Conservation (phyloP, 2,888 invertebrate genomes). For the Athripsodes cinereus region DNA sequence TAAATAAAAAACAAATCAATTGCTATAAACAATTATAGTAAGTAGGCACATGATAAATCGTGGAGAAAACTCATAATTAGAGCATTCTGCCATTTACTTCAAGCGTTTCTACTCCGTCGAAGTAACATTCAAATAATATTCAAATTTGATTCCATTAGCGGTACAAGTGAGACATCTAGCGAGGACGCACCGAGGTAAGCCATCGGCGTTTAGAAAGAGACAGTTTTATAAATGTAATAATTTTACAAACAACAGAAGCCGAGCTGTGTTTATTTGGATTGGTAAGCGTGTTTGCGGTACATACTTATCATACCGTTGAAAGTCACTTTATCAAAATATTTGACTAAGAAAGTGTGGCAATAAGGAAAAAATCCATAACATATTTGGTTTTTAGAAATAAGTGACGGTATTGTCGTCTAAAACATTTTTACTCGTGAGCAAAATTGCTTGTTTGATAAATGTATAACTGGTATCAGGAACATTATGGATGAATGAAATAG, state of each 20-base stretch:
- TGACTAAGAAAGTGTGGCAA: neutral
- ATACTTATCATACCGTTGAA: constrained; percentile 1
- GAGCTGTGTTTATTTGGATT: constrained; percentile 23
- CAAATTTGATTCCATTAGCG: constrained; percentile 4
- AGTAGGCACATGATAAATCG: neutral
- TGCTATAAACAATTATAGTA: too few species aligned
- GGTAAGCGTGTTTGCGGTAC: constrained; percentile 24
- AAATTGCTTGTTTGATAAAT: neutral
- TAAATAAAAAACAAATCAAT: neutral
- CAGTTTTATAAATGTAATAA: constrained; percentile 11
- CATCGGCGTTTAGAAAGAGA: constrained; percentile 16
- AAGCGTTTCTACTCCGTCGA: too few species aligned
- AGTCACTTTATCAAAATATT: constrained; percentile 2
- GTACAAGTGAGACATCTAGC: constrained; percentile 14
- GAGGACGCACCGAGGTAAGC: constrained; percentile 6
- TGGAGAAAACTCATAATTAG: too few species aligned
- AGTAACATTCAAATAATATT: too few species aligned
- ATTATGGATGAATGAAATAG: constrained; percentile 48
- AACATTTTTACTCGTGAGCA: neutral
- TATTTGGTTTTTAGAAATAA: too few species aligned
- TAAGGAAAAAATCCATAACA: neutral
- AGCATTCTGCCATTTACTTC: too few species aligned
- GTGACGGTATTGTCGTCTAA: too few species aligned
- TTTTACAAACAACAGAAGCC: constrained; percentile 18
- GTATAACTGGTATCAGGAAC: neutral